phyloP scores from a whole-genome alignment of 2,888 invertebrate species.

The Junonia oenone region DNA sequence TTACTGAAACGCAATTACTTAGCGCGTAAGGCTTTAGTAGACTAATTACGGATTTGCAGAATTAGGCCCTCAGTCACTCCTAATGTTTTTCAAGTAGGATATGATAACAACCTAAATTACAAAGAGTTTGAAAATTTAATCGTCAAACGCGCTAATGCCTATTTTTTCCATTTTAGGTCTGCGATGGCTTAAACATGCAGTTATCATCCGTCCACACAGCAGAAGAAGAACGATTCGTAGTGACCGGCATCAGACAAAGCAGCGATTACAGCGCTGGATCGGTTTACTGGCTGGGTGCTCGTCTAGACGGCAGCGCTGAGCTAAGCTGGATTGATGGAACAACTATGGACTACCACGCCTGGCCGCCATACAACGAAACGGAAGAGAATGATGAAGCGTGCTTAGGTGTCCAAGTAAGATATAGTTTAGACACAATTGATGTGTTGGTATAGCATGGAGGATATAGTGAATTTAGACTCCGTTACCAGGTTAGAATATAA shows the following conservation, averaged over 20 bases:
- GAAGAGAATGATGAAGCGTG: constrained; percentile 55
- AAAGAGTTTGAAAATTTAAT: no score
- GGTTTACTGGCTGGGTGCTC: constrained; percentile 87
- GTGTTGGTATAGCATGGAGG: no score
- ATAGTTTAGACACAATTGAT: neutral
- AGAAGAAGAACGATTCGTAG: constrained; percentile 85
- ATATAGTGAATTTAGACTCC: no score
- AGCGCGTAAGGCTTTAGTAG: no score
- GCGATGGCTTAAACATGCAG: constrained; percentile 85
- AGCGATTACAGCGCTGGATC: constrained; percentile 85
- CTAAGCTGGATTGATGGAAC: constrained; percentile 84
- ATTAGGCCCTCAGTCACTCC: no score
- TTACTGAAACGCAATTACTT: no score
- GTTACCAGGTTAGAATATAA: neutral
- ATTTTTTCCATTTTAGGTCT: constrained; percentile 68
- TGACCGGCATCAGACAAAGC: constrained; percentile 83
- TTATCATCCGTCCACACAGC: constrained; percentile 83
- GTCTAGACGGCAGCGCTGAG: constrained; percentile 38
- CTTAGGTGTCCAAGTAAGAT: constrained; percentile 60
- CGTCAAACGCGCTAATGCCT: no score
- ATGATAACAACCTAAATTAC: no score
- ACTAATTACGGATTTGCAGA: no score
- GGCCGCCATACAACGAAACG: constrained; percentile 80
- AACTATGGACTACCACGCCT: constrained; percentile 81
- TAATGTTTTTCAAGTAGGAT: no score